phyloP scores from a whole-genome alignment of 2,797 vertebrate genomes.

The Gymnodraco acuticeps region DNA sequence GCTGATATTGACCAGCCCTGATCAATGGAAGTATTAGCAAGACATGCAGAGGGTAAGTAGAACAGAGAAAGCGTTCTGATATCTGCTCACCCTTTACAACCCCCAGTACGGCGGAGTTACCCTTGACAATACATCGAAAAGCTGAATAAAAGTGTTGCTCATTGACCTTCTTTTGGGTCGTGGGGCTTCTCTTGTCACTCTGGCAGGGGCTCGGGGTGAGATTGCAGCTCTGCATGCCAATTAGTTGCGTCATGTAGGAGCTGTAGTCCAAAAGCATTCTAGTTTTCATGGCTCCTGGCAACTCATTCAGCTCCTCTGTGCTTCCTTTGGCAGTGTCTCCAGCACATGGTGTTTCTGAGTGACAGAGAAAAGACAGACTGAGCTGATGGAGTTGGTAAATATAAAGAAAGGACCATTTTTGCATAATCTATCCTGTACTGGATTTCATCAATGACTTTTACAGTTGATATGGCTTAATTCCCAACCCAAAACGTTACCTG shows the following conservation, averaged over 20 bases:
- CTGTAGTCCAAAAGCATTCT: constrained; percentile 87
- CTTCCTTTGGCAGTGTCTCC: constrained; percentile 74
- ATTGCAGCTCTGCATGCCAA: constrained; percentile 64
- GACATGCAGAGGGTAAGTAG: constrained; percentile 24
- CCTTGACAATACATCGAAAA: not conserved
- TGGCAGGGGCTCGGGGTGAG: constrained; percentile 75
- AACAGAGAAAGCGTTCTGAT: constrained; percentile 13
- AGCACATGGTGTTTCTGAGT: constrained; percentile 58
- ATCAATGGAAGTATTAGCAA: constrained; percentile 41
- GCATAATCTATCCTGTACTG: not conserved
- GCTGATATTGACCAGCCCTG: constrained; percentile 24
- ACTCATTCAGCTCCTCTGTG: constrained; percentile 82
- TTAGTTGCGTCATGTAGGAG: constrained; percentile 86
- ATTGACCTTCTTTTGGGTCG: constrained; percentile 63
- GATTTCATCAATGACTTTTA: not conserved
- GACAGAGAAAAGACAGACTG: not conserved
- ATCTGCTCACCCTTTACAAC: not conserved
- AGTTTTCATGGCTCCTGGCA: constrained; percentile 64
- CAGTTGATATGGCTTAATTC: not conserved
- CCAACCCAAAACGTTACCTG: constrained; percentile 68
- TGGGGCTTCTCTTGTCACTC: constrained; percentile 74
- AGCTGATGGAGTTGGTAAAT: not conserved
- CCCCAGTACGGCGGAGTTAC: not conserved
- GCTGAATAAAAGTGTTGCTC: not conserved
- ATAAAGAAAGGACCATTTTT: not conserved